Evolutionary conservation across 1,140 invertebrate genomes (phyloP).

Genomic region (Catajapyx aquilonaris): DNA sequence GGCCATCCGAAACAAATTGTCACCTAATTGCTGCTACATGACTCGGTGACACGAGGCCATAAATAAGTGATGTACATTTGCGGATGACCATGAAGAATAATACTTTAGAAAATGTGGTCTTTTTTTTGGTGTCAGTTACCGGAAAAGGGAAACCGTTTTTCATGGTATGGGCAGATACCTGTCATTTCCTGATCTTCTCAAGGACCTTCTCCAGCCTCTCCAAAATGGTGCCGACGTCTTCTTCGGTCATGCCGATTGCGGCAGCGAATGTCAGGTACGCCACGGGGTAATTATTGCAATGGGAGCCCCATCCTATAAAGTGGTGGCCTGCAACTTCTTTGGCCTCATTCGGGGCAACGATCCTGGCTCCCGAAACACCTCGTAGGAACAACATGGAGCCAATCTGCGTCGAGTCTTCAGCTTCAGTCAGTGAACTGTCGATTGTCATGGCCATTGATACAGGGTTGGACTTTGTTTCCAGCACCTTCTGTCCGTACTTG

Average conservation of each 20-base stretch:
- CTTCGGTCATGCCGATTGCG: constrained; percentile 40
- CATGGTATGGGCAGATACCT: too few relatives aligned
- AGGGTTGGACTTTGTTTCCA: constrained; percentile 43
- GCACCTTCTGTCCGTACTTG: constrained; percentile 36
- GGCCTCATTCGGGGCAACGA: constrained; percentile 29
- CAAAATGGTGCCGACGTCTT: constrained; percentile 42
- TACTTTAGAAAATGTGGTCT: too few relatives aligned
- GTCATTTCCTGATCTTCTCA: constrained; percentile 26
- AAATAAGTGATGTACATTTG: too few relatives aligned
- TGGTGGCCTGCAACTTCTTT: constrained; percentile 30
- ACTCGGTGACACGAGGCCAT: too few relatives aligned
- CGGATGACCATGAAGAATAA: too few relatives aligned
- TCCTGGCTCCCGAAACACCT: constrained; percentile 44
- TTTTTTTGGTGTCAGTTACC: too few relatives aligned
- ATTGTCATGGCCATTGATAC: constrained; percentile 50
- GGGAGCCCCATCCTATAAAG: constrained; percentile 41
- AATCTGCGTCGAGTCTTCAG: constrained; percentile 23
- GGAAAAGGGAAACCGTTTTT: too few relatives aligned
- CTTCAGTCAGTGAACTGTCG: not conserved
- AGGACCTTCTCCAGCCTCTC: constrained; percentile 36
- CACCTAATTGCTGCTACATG: too few relatives aligned
- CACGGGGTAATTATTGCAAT: constrained; percentile 34
- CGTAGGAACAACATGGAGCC: constrained; percentile 52
- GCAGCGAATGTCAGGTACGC: constrained; percentile 50
- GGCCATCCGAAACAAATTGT: too few relatives aligned